These are phyloP conservation scores for western clawed frog (Xenopus tropicalis) DNA, from an alignment of 2,113 vertebrate genomes.

Conservation along the genomic window DNA sequence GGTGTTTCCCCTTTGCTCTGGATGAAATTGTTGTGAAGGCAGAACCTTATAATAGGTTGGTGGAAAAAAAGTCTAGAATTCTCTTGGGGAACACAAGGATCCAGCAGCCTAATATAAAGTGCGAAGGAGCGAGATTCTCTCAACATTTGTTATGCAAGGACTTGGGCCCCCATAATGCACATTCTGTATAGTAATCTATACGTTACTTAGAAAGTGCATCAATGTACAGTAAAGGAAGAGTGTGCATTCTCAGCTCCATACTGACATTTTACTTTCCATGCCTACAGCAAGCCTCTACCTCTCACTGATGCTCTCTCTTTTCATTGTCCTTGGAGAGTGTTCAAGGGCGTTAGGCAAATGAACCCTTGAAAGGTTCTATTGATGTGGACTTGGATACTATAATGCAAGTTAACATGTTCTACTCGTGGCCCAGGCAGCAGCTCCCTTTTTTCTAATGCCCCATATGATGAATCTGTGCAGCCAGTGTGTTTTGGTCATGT, in stretches of 20 bases:
- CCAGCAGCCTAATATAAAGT: background rate
- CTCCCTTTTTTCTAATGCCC: too few species aligned
- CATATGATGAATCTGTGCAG: too few species aligned
- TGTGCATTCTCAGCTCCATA: background rate
- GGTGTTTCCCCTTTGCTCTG: background rate
- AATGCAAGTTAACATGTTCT: too few species aligned
- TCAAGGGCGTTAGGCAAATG: constrained; percentile 36
- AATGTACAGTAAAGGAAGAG: background rate
- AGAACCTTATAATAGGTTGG: background rate
- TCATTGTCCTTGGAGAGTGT: constrained; percentile 33
- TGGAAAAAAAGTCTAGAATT: too few species aligned
- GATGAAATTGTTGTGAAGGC: background rate
- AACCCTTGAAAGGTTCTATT: constrained; percentile 29
- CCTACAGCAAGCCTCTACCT: constrained; percentile 3
- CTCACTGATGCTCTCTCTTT: constrained; percentile 22
- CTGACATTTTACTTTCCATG: constrained; percentile 4
- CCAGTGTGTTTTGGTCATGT: too few species aligned
- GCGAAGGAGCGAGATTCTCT: background rate
- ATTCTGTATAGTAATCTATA: background rate
- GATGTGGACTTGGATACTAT: constrained; percentile 12
- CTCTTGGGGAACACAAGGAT: background rate
- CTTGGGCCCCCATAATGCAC: background rate
- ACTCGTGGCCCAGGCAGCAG: too few species aligned
- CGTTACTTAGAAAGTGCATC: background rate
- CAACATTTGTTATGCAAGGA: background rate